A percentile compares a stretch with the other conserved stretches of the same genome.
Conservation (phyloP, 2,888 invertebrate species). For the Mesorhabditis sp. region DNA sequence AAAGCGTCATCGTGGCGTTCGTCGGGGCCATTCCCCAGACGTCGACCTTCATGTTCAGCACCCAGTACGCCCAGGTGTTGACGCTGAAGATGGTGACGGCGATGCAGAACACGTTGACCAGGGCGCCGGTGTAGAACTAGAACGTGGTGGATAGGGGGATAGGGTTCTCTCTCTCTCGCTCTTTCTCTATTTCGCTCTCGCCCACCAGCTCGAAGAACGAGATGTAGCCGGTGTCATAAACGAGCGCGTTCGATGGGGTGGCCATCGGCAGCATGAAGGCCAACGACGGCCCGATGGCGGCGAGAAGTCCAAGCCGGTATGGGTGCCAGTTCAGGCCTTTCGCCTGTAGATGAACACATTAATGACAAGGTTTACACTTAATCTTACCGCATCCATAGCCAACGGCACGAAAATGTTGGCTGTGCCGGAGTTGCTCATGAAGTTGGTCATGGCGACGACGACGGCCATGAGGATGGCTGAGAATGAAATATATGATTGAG, state of each 20-base stretch:
- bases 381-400: constrained; percentile 23
- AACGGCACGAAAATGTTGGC: constrained; percentile 44
- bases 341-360: constrained; percentile 18
- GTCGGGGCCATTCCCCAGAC: background rate
- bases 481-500: background rate
- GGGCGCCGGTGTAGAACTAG: too few relatives aligned
- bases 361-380: background rate
- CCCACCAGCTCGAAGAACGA: constrained; percentile 24
- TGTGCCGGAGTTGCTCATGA: constrained; percentile 38
- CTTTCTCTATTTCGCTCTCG: too few relatives aligned
- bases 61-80: too few relatives aligned
- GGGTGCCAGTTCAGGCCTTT: constrained; percentile 56
- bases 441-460: constrained; percentile 34
- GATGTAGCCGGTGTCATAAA: constrained; percentile 48
- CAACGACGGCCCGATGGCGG: constrained; percentile 57
- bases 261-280: constrained; percentile 64
- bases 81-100: too few relatives aligned
- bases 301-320: constrained; percentile 58
- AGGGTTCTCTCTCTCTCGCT: too few relatives aligned
- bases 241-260: constrained; percentile 65
- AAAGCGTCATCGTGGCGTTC: too few relatives aligned
- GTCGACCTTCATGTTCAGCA: too few relatives aligned
- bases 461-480: constrained; percentile 27
- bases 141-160: background rate
- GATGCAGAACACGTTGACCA: too few relatives aligned